Evolutionary conservation across 53 echinoderm and acorn worm species (phyloP).

Genomic region (Pentamera pediparva): DNA sequence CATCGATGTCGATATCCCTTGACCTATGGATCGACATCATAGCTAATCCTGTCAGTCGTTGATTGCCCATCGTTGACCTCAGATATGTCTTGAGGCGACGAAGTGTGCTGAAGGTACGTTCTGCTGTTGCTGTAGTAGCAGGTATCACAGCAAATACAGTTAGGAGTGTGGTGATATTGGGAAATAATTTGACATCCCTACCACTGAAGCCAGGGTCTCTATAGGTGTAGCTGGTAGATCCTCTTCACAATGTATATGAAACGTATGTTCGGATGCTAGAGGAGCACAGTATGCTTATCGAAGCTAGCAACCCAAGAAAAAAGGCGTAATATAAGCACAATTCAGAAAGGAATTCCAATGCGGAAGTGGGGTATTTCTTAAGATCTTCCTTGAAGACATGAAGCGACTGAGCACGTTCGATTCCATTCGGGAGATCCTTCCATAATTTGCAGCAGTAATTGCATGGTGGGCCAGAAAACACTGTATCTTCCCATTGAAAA

Average conservation of each 20-base stretch:
- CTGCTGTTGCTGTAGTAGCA: background rate
- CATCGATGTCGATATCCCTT: background rate
- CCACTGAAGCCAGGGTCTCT: background rate
- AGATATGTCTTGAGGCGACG: background rate
- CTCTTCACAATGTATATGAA: background rate
- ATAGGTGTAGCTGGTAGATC: background rate
- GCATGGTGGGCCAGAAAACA: no score
- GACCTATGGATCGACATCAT: background rate
- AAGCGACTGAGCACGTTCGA: no score
- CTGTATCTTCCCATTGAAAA: no score
- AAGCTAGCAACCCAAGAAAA: no score
- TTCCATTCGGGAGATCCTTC: no score
- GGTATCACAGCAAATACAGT: background rate
- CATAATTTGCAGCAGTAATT: no score
- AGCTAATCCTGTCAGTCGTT: background rate
- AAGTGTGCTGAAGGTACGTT: slow-evolving; percentile 10
- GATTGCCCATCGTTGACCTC: background rate
- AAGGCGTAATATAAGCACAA: no score
- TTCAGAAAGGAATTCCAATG: no score
- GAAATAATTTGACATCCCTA: background rate
- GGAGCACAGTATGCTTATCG: no score
- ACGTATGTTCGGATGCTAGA: no score
- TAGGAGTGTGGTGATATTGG: slow-evolving; percentile 1
- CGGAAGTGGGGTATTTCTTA: no score
- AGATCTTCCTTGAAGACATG: no score